Base-by-base conservation (phyloP, 2,888 invertebrate species). In the Phrixothrix hirtus region DNA sequence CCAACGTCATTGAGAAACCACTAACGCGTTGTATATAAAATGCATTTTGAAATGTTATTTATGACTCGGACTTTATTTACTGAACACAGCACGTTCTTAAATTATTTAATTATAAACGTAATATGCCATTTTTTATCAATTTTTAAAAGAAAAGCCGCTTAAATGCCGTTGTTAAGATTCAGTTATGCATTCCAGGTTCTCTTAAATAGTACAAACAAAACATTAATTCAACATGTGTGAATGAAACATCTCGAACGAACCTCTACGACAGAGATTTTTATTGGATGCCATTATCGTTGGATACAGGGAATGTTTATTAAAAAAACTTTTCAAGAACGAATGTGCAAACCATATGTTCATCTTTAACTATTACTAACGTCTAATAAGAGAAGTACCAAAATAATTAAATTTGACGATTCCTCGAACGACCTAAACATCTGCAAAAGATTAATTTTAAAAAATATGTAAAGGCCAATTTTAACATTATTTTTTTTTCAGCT, bases 401-500 rank as follows among this genome's bases (percentile, higher is more conserved):
- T 37, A 4, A 12, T 26, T 37, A 37, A 37, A 37, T 11, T 37
- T 15, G 13, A 31, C 13, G 31, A 9, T 31, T 5, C 31, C 21
- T 7, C n/a, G n/a, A n/a, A n/a, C n/a, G n/a, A n/a, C n/a, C n/a
- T n/a, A n/a, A n/a, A n/a, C n/a, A n/a, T n/a, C n/a, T n/a, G n/a
- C n/a, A n/a, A n/a, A n/a, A n/a, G 21, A 21, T 21, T 21, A n/a
- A n/a, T n/a, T n/a, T n/a, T n/a, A n/a, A n/a, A n/a, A n/a, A 34
- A 34, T 34, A 15, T 34, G 34, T 15, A 16, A 34, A 2, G 34
- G 10, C 9, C 3, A 17, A 36, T 26, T 12, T 25, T 34, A n/a
- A n/a, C n/a, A 4, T 34, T 14, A 26, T 44, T 43, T 37, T 50
- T 3, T 49, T 55, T 58, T 9, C 55, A 59, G 59, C 36, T 15